phyloP scores from a whole-genome alignment of 64 coral and sea anemone species.

The Pocillopora verrucosa region DNA sequence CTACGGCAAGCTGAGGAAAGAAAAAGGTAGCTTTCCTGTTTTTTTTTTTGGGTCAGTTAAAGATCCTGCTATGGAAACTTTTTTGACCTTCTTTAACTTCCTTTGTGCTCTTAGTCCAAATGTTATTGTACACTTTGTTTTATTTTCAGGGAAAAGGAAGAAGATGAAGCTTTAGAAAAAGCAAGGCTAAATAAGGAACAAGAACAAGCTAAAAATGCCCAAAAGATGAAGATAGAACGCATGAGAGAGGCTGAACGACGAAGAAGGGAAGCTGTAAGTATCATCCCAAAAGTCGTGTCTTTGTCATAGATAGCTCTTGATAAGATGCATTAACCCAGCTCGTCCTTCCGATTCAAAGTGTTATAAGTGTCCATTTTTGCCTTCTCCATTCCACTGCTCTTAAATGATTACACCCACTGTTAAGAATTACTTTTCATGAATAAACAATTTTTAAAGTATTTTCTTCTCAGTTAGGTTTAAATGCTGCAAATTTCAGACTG shows the following conservation, averaged over 20 bases:
- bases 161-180: slow-evolving; percentile 81
- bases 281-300: neutral
- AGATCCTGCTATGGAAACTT: neutral
- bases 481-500: too few species aligned
- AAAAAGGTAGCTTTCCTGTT: slow-evolving; percentile 47
- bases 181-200: slow-evolving; percentile 74
- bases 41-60: neutral
- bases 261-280: slow-evolving; percentile 81
- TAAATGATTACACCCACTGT: too few species aligned
- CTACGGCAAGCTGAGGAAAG: slow-evolving; percentile 82
- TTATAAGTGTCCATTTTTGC: too few species aligned
- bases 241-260: slow-evolving; percentile 78
- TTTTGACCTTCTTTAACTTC: neutral
- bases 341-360: too few species aligned
- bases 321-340: too few species aligned
- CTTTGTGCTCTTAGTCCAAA: neutral
- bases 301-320: too few species aligned
- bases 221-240: slow-evolving; percentile 72
- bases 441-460: too few species aligned
- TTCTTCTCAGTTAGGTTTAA: too few species aligned
- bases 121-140: neutral
- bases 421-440: too few species aligned
- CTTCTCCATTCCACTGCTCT: too few species aligned
- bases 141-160: slow-evolving; percentile 71
- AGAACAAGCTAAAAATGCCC: slow-evolving; percentile 67